Evolutionary conservation across 2,888 invertebrate species (phyloP).

Genomic region (Dasysyrphus albostriatus): DNA sequence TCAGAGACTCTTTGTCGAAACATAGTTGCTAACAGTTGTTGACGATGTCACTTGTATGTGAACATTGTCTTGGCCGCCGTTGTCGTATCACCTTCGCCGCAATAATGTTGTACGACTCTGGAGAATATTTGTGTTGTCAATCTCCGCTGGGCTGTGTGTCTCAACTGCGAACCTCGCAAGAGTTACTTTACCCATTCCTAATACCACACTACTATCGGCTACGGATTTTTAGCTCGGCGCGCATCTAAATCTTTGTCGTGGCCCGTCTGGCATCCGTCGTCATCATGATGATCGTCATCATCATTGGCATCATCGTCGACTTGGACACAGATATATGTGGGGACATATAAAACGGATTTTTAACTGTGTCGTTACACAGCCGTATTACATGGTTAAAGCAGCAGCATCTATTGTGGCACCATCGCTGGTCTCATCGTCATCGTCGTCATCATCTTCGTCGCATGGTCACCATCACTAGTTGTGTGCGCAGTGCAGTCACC

Average conservation of each 20-base stretch:
- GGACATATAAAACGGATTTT: constrained; percentile 64
- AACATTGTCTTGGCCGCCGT: constrained; percentile 53
- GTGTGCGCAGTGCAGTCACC: constrained; percentile 52
- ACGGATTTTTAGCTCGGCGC: constrained; percentile 14
- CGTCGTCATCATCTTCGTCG: constrained; percentile 29
- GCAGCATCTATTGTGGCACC: constrained; percentile 72
- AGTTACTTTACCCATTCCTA: not conserved
- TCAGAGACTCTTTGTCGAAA: constrained; percentile 41
- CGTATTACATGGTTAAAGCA: constrained; percentile 51
- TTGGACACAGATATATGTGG: constrained; percentile 45
- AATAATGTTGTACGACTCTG: constrained; percentile 66
- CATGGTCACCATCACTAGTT: constrained; percentile 37
- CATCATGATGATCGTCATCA: constrained; percentile 38
- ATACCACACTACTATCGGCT: not conserved
- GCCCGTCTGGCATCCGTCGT: constrained; percentile 62
- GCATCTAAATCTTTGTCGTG: constrained; percentile 70
- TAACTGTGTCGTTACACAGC: constrained; percentile 69
- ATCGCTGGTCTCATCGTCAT: constrained; percentile 56
- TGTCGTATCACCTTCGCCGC: constrained; percentile 64
- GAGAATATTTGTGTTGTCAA: constrained; percentile 70
- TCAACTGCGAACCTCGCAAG: no score
- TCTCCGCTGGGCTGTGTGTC: constrained; percentile 31
- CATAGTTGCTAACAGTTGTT: constrained; percentile 73
- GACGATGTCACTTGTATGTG: constrained; percentile 68
- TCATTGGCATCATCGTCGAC: constrained; percentile 34